Base-by-base conservation (phyloP, 2,113 vertebrate species). In the Engraulis encrasicolus region DNA sequence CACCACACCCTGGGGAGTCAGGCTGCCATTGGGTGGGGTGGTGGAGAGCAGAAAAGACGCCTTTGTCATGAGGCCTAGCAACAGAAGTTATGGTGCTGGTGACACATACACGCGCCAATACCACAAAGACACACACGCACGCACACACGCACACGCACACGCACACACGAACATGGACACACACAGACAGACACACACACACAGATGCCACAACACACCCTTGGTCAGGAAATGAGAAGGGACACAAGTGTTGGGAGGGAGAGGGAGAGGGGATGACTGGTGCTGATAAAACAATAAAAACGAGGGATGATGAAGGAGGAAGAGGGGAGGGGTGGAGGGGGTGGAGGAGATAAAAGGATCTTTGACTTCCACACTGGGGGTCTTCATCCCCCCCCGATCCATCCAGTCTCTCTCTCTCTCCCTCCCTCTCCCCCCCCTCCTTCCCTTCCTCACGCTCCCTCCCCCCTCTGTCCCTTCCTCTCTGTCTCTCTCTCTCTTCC, bases 61-160 rank as follows among this genome's bases (percentile, higher is more conserved):
- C 79, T 90, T 87, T 88, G 88, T 86, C 84, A 84, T 78, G 40
- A n/a, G 49, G 79, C 83, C 78, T 80, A 38, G 38, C 89, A 81
- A 86, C 86, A 34, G 90, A 91, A 90, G 85, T 50, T 15, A 77
- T 6, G 48, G 23, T 45, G 37, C 85, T 1, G 19, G 86, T 88
- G 92, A 91, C 89, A 89, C 89, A 92, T 81, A 82, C 80, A 78
- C 83, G n/a, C n/a, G n/a, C n/a, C n/a, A n/a, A n/a, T n/a, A n/a
- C n/a, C n/a, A n/a, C n/a, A n/a, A n/a, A n/a, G n/a, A n/a, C n/a
- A n/a, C n/a, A n/a, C n/a, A n/a, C n/a, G n/a, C n/a, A n/a, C n/a
- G n/a, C n/a, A n/a, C n/a, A n/a, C n/a, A n/a, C n/a, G n/a, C n/a
- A n/a, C n/a, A n/a, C 71, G 78, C 18, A 77, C 84, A 48, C 27